Evolutionary conservation across 2,888 invertebrate species (phyloP).

Genomic region (Lasioglossum pauxillum): DNA sequence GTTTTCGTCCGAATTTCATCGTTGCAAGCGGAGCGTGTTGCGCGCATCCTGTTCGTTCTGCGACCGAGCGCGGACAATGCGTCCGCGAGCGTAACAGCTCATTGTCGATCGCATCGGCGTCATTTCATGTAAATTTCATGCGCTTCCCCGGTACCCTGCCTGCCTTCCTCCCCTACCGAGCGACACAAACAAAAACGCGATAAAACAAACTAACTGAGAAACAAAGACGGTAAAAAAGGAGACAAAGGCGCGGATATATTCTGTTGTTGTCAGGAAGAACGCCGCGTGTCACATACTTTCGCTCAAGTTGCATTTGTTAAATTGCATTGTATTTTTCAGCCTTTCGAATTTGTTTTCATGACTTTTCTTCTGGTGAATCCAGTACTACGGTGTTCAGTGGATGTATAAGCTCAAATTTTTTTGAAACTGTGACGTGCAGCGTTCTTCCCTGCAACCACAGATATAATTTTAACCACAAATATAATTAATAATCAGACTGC

Average conservation of each 20-base stretch:
- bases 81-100: constrained; percentile 48
- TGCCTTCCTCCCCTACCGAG: background rate
- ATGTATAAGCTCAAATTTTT: too few relatives aligned
- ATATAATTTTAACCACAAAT: too few relatives aligned
- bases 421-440: too few relatives aligned
- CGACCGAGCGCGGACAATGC: constrained; percentile 51
- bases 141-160: constrained; percentile 3
- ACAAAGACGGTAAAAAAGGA: background rate
- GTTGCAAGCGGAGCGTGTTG: constrained; percentile 44
- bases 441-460: too few relatives aligned
- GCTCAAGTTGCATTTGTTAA: too few relatives aligned
- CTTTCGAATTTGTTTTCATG: too few relatives aligned
- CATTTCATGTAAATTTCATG: constrained; percentile 56
- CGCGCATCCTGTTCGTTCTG: constrained; percentile 54
- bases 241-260: background rate
- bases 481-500: too few relatives aligned
- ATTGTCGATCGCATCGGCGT: constrained; percentile 52
- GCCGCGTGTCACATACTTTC: too few relatives aligned
- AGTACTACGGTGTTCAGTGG: too few relatives aligned
- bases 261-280: too few relatives aligned
- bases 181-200: constrained; percentile 15
- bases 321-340: too few relatives aligned
- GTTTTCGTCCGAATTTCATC: constrained; percentile 26
- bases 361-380: too few relatives aligned
- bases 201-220: background rate